Base-by-base conservation (phyloP, 2,113 vertebrate genomes). In the Phaetusa simplex region DNA sequence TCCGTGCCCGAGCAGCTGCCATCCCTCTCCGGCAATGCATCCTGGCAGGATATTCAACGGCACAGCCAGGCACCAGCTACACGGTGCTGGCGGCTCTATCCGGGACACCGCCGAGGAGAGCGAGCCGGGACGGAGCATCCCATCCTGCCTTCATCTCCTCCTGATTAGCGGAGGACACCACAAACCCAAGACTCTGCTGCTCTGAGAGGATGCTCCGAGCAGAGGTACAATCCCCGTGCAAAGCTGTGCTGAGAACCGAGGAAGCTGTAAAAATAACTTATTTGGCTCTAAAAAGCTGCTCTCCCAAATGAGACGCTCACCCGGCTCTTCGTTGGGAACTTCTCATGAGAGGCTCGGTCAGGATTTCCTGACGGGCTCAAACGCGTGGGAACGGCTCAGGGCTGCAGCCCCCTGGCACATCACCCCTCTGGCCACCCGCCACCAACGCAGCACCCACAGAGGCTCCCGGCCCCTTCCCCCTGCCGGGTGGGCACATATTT, bases 161-260 rank as follows among this genome's bases (percentile, higher is more conserved):
- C 58, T 24, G 27, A 8, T 27, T 16, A 32, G 24, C n/a, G 20
- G 69, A 53, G 29, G 29, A 72, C 47, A 49, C 23, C 14, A 30
- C 0, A 1, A 67, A 23, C 52, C 24, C 1, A 2, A 24, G 40
- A 32, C 30, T 61, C 24, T 14, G 20, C 50, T 0, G 2, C 32
- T 59, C 55, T 1, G 3, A 56, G 45, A 58, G 32, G 56, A 40
- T 50, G 56, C 1, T 1, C 62, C 6, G 5, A 43, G 36, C 0
- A 2, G 64, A 29, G 32, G 20, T 1, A 4, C 47, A 8, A 1
- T 2, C 49, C 69, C n/a, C 7, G 21, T 12, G 34, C 42, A 27
- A 59, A 34, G 52, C 83, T 11, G 26, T 6, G 11, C 32, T 34
- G 36, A 32, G 42, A n/a, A 27, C 40, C 16, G 4, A 76, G 56